These are phyloP conservation scores for Pristionchus arcanus DNA, from an alignment of 2,888 invertebrate genomes.

Conservation along the genomic window DNA sequence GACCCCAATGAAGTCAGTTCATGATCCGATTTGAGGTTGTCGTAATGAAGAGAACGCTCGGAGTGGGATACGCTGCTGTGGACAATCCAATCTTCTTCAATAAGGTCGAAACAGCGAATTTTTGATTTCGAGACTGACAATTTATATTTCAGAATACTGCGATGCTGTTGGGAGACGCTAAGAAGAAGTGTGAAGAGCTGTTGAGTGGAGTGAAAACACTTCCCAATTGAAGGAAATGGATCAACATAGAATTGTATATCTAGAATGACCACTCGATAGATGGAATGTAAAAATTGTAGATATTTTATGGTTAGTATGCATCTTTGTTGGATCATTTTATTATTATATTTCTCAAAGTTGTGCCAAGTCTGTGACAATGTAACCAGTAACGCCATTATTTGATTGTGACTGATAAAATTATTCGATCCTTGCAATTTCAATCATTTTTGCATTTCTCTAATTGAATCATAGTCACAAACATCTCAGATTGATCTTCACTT, in stretches of 20 bases:
- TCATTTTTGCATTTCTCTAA: background rate
- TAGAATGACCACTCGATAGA: background rate
- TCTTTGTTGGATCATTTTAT: background rate
- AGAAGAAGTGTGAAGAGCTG: constrained; percentile 91
- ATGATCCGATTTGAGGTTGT: constrained; percentile 84
- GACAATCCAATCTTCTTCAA: constrained; percentile 94
- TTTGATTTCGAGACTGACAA: background rate
- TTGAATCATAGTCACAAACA: background rate
- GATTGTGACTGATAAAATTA: constrained; percentile 1
- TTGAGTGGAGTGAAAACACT: constrained; percentile 84
- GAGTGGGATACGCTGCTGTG: constrained; percentile 92
- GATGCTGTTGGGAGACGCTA: constrained; percentile 92
- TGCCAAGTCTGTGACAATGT: constrained; percentile 14
- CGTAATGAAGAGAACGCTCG: constrained; percentile 92
- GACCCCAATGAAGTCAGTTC: background rate
- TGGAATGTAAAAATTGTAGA: background rate
- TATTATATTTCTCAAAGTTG: background rate
- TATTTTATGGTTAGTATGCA: background rate
- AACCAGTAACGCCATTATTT: background rate
- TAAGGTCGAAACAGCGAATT: constrained; percentile 2
- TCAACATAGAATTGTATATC: background rate
- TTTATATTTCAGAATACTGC: constrained; percentile 85
- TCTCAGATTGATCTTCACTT: background rate
- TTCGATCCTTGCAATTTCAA: background rate
- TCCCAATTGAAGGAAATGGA: background rate